Evolutionary conservation across 2,888 invertebrate genomes (phyloP), one percentile per base, ranked within the genome.

Genomic region (Calameuta pallipes): DNA sequence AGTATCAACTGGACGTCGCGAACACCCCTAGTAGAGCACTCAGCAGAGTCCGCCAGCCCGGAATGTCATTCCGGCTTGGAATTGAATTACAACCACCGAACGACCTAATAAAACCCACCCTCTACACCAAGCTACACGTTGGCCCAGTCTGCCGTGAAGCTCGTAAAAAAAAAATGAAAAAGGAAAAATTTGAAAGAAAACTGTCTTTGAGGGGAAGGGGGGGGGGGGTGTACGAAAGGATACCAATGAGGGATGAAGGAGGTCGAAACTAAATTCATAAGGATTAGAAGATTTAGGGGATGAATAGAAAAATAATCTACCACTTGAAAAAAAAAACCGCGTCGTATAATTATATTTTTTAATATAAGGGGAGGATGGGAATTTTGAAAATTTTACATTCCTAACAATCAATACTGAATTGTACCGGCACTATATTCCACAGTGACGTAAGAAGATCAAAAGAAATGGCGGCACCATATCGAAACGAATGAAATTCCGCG

Each of bases 51-150:
- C 74, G 74, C 70, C 69, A 74, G 35, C 75, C 73, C 34, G 68
- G 79, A 78, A 81, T 80, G 74, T 80, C 78, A 82, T 81, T 79
- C 79, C 69, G 79, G 80, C 81, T 79, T 82, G 81, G 81, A 85
- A 86, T 85, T 84, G 86, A 85, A 85, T 86, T 85, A 84, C 83
- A 78, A 77, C 78, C 75, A 35, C 56, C 30, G 79, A 81, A 82
- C 81, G 75, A 78, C 79, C 81, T 82, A 81, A 78, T 85, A 83
- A 86, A 86, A 82, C 78, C 80, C 76, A 37, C 76, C 75, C 79
- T 77, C 81, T 56, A 23, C 56, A 23, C 9, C 56, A 9, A 56
- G 56, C 56, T 56, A 56, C 56, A 56, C 56, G 56, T 56, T 56
- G 56, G 23, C 56, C 23, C 56, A 56, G 56, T 84, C 81, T 81